Evolutionary conservation across 2,113 vertebrate genomes (phyloP), one percentile per base, ranked within the genome.

Genomic region (Psilopsiagon aymara): DNA sequence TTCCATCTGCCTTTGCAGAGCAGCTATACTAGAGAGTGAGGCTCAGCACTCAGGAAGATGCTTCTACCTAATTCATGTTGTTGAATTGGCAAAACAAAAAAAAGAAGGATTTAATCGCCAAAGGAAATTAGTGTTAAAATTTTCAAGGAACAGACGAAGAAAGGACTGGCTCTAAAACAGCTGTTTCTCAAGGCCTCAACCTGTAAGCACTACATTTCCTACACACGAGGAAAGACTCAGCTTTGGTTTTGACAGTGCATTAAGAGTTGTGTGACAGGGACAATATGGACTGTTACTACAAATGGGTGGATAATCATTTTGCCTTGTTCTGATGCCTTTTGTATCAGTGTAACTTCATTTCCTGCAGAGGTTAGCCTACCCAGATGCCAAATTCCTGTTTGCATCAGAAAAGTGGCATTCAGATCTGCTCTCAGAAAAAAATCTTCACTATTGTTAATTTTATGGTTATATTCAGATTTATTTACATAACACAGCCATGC

Each of bases 361-460:
- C 87, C 88, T 68, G 69, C 88, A 86, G 77, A 55, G n/a, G 79
- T 31, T 33, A 93, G 66, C 57, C 69, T 80, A 87, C 57, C 68
- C 84, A 94, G 29, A 9, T 59, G 44, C 52, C 52, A 47, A n/a
- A 92, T 92, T 51, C 25, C 39, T 28, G 86, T 94, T 90, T 64
- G 78, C 68, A 75, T 88, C 55, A 92, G 74, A 94, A 82, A 76
- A 88, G 57, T 13, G 9, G 55, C 43, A 81, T 51, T 96, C 53
- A 59, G 51, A 71, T 83, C 55, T 51, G 70, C 35, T 35, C 53
- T 96, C 68, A 71, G 64, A 76, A 23, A 86, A 86, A 74, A 62
- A 86, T 78, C 75, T 47, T 82, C 2, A 18, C 29, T 66, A 55
- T 19, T 68, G 47, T 23, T 46, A 59, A 91, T 60, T 82, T 88